phyloP scores from a whole-genome alignment of 2,113 vertebrate species.

The Odontesthes bonariensis region DNA sequence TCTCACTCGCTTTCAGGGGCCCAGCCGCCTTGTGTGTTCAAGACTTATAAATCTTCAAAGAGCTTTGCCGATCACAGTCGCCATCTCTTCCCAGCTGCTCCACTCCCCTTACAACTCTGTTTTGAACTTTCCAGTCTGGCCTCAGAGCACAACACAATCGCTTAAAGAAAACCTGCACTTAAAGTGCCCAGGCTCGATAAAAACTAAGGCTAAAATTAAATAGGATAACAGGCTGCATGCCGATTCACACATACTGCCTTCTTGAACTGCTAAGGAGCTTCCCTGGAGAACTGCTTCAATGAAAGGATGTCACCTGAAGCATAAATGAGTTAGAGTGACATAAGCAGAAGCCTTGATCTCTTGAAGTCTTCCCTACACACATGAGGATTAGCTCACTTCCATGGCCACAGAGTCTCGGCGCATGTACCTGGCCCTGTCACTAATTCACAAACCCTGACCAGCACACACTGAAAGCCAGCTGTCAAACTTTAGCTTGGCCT shows the following conservation, averaged over 20 bases:
- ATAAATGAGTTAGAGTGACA: conserved; percentile 81
- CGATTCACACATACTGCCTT: conserved; percentile 61
- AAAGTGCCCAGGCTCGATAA: conserved; percentile 5
- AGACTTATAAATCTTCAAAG: conserved; percentile 93
- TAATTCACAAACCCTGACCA: conserved; percentile 51
- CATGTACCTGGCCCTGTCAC: conserved; percentile 64
- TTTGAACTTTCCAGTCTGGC: conserved; percentile 61
- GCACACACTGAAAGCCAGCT: conserved; percentile 42
- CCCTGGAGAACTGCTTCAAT: conserved; percentile 76
- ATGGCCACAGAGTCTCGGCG: conserved; percentile 47
- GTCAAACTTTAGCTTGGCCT: conserved; percentile 62
- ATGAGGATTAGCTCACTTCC: conserved; percentile 65
- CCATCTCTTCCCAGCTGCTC: conserved; percentile 82
- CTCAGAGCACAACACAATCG: conserved; percentile 28
- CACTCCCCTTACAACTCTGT: conserved; percentile 59
- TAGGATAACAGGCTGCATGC: conserved; percentile 52
- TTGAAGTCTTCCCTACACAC: conserved; percentile 57
- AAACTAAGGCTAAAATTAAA: conserved; percentile 52
- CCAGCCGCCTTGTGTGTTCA: conserved; percentile 88
- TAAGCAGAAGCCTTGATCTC: conserved; percentile 73
- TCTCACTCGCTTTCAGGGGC: conserved; percentile 82
- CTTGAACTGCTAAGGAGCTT: conserved; percentile 51
- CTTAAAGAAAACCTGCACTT: conserved; percentile 18
- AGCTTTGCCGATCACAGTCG: conserved; percentile 69
- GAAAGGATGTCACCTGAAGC: conserved; percentile 77